A percentile compares a stretch with the other conserved stretches of the same genome.
Evolutionary conservation across 2,888 invertebrate species (phyloP).

Genomic region (Apotomis turbidana): DNA sequence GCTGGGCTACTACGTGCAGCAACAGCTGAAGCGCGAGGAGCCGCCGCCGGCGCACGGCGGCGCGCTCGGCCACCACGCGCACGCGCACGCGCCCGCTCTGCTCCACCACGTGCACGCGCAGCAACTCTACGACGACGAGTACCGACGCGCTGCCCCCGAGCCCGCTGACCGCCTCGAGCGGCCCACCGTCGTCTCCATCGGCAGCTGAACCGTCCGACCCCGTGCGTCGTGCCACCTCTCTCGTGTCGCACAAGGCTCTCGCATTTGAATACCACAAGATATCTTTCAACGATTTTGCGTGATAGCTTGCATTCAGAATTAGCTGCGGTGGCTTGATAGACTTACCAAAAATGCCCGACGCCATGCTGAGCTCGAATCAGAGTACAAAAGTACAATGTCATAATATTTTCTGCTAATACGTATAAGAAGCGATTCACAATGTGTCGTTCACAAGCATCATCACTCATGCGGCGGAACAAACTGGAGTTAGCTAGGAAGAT

Average conservation of each 20-base stretch:
- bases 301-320: slow-evolving; percentile 9
- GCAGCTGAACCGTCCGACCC: slow-evolving; percentile 65
- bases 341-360: slow-evolving; percentile 1
- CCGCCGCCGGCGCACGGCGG: slow-evolving; percentile 56
- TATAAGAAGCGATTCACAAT: slow-evolving; percentile 37
- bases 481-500: slow-evolving; percentile 32
- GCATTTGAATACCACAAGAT: slow-evolving; percentile 5
- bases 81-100: slow-evolving; percentile 47
- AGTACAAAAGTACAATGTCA: slow-evolving; percentile 36
- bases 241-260: slow-evolving; percentile 4
- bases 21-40: slow-evolving; percentile 71
- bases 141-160: slow-evolving; percentile 60
- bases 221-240: slow-evolving; percentile 14
- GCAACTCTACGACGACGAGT: slow-evolving; percentile 56
- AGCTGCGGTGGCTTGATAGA: slow-evolving; percentile 15
- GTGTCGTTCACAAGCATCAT: slow-evolving; percentile 22
- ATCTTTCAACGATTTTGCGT: slow-evolving; percentile 9
- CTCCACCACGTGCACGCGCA: slow-evolving; percentile 49
- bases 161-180: slow-evolving; percentile 71
- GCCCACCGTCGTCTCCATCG: slow-evolving; percentile 81
- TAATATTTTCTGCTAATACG: slow-evolving; percentile 38
- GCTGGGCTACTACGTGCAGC: slow-evolving; percentile 68
- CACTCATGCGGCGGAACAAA: slow-evolving; percentile 39
- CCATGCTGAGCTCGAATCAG: slow-evolving; percentile 25
- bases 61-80: slow-evolving; percentile 55